Evolutionary conservation across 2,797 vertebrate genomes (phyloP).

Genomic region (Paguma larvata): DNA sequence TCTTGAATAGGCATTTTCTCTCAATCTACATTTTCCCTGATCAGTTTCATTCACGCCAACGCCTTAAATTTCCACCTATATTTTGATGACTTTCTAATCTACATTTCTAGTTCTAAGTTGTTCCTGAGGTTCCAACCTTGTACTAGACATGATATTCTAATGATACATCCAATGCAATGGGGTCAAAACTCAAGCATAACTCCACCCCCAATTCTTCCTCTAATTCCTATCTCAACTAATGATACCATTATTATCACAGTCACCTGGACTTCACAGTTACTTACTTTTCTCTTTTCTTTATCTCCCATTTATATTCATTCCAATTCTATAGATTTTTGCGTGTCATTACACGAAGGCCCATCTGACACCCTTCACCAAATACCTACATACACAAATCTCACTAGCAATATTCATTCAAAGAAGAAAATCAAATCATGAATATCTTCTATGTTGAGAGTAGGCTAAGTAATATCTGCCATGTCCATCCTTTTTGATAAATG

Average conservation of each 20-base stretch:
- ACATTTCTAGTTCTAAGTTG: not conserved
- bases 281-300: not conserved
- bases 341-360: not conserved
- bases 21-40: not conserved
- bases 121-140: not conserved
- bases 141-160: not conserved
- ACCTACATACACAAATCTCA: not conserved
- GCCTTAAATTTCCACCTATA: not conserved
- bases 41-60: not conserved
- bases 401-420: not conserved
- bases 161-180: not conserved
- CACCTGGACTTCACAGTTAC: not conserved
- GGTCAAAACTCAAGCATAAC: conserved; percentile 22
- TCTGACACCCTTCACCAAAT: not conserved
- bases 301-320: not conserved
- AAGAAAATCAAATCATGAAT: not conserved
- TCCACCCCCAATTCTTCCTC: not conserved
- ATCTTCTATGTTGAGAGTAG: not conserved
- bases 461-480: not conserved
- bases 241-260: not conserved
- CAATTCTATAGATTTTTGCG: not conserved
- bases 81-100: conserved; percentile 29
- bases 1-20: not conserved
- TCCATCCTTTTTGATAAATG: not conserved
- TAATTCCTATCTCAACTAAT: not conserved